These are phyloP conservation scores for Leuciscus idus DNA, from an alignment of 2,113 vertebrate genomes.

Conservation along the genomic window DNA sequence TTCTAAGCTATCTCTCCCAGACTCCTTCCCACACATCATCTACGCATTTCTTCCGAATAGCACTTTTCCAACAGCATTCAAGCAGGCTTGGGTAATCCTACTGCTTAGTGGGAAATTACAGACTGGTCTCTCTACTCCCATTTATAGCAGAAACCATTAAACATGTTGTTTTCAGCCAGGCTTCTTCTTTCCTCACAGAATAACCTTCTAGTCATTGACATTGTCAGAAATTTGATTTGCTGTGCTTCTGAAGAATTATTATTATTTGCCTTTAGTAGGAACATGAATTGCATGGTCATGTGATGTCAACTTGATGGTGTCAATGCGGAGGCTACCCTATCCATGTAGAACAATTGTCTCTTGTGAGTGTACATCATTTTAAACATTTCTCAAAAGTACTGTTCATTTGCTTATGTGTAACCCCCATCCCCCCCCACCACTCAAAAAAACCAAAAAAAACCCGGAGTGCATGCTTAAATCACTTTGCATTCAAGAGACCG, in stretches of 20 bases:
- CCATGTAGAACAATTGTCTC: neutral
- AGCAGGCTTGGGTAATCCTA: slow-evolving; percentile 1
- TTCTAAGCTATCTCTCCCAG: neutral
- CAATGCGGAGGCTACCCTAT: neutral
- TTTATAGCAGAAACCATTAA: neutral
- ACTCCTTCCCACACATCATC: slow-evolving; percentile 6
- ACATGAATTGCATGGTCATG: too few relatives aligned
- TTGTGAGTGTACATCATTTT: neutral
- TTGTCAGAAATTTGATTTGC: neutral
- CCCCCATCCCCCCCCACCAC: too few relatives aligned
- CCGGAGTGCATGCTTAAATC: neutral
- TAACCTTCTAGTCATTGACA: neutral
- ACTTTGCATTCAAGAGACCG: neutral
- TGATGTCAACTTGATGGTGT: neutral
- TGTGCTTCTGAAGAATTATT: neutral
- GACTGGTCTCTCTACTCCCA: neutral
- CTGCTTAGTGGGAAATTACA: neutral
- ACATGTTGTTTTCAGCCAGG: neutral
- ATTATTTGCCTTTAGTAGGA: too few relatives aligned
- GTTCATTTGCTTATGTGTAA: too few relatives aligned
- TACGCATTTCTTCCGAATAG: neutral
- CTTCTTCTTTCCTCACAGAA: neutral
- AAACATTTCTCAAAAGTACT: neutral
- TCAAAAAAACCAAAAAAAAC: too few relatives aligned
- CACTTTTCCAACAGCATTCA: neutral